Evolutionary conservation across 37 sponge, comb jelly and placozoan species (phyloP).

Genomic region (Axinella damicornis): DNA sequence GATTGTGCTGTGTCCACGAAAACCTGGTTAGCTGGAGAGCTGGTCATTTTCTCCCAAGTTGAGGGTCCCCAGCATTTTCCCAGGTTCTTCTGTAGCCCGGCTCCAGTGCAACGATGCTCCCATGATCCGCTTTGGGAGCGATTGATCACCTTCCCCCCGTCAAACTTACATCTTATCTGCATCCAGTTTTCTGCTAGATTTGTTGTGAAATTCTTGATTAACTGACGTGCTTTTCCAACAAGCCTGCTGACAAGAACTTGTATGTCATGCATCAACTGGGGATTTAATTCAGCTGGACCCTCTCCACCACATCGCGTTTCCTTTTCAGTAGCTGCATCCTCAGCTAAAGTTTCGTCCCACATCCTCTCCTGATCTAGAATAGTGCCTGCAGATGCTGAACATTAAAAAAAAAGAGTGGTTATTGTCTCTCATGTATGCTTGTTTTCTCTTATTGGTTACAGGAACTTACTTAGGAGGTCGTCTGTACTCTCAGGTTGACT

Average conservation of each 20-base stretch:
- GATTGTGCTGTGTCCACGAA: background rate
- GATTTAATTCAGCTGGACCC: background rate
- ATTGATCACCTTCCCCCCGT: constrained; percentile 56
- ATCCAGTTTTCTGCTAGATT: constrained; percentile 60
- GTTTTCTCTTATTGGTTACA: no score
- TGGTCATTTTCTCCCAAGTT: constrained; percentile 19
- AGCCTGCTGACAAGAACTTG: constrained; percentile 7
- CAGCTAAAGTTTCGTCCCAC: background rate
- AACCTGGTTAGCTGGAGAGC: background rate
- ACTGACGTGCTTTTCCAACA: constrained; percentile 27
- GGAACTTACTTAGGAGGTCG: no score
- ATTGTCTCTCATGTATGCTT: no score
- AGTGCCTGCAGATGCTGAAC: no score
- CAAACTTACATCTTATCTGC: constrained; percentile 50
- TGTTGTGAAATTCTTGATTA: constrained; percentile 40
- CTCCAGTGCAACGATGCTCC: constrained; percentile 30
- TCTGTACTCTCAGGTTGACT: no score
- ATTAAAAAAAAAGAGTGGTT: no score
- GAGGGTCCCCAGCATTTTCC: constrained; percentile 30
- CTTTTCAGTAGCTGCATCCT: no score
- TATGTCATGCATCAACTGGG: constrained; percentile 17
- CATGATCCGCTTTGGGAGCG: constrained; percentile 42
- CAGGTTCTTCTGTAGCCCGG: constrained; percentile 26
- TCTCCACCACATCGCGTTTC: constrained; percentile 6
- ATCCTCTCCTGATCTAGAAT: no score